Conservation (phyloP, 2,888 invertebrate genomes). For the Brachyopa scutellaris region DNA sequence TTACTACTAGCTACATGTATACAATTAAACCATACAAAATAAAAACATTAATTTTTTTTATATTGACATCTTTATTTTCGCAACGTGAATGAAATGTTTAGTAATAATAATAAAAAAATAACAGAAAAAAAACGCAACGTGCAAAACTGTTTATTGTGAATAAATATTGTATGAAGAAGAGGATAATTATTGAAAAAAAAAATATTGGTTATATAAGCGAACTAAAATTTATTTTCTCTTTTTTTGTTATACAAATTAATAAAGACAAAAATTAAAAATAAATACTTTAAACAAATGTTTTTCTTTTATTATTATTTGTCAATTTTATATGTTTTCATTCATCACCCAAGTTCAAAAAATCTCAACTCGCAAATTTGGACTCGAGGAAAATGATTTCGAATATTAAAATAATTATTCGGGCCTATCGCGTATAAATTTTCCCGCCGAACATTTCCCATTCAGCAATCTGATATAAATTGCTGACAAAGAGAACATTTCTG, state of each 20-base stretch:
- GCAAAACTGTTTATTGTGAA: constrained; percentile 14
- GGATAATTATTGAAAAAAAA: constrained; percentile 1
- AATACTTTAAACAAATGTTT: background rate
- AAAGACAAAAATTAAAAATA: constrained; percentile 47
- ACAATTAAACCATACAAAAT: constrained; percentile 24
- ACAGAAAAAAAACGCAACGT: background rate
- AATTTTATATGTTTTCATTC: no score
- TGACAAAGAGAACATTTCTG: no score
- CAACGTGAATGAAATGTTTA: constrained; percentile 22
- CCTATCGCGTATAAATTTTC: no score
- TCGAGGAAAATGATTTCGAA: no score
- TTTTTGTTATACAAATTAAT: constrained; percentile 47
- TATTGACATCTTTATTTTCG: constrained; percentile 33
- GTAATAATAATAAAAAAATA: constrained; percentile 13
- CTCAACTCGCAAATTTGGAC: no score
- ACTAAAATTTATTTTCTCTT: constrained; percentile 31
- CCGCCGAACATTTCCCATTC: no score
- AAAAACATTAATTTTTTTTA: constrained; percentile 33
- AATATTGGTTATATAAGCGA: constrained; percentile 45
- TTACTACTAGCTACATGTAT: constrained; percentile 52
- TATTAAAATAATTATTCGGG: no score
- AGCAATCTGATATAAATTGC: no score
- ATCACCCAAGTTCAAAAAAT: no score
- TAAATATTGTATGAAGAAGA: constrained; percentile 29
- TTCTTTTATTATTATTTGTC: no score